Conservation (phyloP, 2,797 vertebrate species). For the Argya squamiceps region DNA sequence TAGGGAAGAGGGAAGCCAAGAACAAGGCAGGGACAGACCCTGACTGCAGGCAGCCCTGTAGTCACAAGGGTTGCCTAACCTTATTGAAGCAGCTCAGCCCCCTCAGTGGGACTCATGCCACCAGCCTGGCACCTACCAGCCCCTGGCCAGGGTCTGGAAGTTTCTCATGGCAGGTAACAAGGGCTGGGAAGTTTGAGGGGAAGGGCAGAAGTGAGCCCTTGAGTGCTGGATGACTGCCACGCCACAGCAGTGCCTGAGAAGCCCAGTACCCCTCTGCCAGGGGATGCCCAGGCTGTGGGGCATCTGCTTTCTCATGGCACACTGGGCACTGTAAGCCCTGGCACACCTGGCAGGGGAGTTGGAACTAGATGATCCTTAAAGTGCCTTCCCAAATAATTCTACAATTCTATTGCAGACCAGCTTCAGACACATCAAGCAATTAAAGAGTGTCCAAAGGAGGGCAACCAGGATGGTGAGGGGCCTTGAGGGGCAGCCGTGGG, state of each 20-base stretch:
- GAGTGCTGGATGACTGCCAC: not conserved
- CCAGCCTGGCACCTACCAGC: not conserved
- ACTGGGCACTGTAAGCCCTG: not conserved
- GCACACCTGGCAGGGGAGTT: accelerated
- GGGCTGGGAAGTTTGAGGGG: not conserved
- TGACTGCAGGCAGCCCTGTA: not conserved
- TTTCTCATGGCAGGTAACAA: not conserved
- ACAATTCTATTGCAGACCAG: not conserved
- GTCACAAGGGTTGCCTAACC: not conserved
- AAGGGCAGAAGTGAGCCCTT: not conserved
- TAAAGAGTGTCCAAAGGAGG: not conserved
- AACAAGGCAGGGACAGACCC: not conserved
- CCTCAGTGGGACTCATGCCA: not conserved
- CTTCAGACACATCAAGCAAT: not conserved
- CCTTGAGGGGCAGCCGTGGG: accelerated
- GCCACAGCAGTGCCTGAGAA: accelerated
- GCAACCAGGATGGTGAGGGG: not conserved
- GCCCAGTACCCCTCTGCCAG: not conserved
- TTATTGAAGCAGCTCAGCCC: not conserved
- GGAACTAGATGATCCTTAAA: not conserved
- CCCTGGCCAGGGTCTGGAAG: not conserved
- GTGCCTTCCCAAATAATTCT: not conserved
- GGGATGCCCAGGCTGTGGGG: accelerated
- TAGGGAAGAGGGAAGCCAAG: not conserved
- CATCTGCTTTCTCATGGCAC: not conserved